Evolutionary conservation across 2,113 vertebrate species (phyloP).

Genomic region (Crotalus horridus): DNA sequence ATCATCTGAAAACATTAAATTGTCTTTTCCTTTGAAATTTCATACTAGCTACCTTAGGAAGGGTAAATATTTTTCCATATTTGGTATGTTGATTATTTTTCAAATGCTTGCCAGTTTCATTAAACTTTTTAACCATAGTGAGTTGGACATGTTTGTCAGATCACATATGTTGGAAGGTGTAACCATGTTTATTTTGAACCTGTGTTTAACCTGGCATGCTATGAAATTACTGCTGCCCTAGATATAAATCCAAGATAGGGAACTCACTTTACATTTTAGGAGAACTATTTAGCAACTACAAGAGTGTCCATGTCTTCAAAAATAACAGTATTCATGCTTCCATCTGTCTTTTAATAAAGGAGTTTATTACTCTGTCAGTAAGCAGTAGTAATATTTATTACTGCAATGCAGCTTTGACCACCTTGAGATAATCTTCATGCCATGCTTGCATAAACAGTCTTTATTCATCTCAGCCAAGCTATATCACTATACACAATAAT

Average conservation of each 20-base stretch:
- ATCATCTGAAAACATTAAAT: background rate
- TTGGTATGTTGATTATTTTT: background rate
- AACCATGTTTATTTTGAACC: background rate
- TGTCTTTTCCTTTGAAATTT: background rate
- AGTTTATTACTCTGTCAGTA: background rate
- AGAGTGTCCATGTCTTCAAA: background rate
- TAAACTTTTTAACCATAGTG: background rate
- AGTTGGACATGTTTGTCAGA: background rate
- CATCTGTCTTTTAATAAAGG: background rate
- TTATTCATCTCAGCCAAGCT: background rate
- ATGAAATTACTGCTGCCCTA: background rate
- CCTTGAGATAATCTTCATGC: background rate
- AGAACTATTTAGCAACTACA: background rate
- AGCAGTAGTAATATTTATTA: background rate
- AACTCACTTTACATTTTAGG: background rate
- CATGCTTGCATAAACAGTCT: background rate
- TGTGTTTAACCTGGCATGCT: background rate
- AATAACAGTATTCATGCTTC: background rate
- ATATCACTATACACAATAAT: background rate
- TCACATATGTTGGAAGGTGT: background rate
- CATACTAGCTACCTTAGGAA: background rate
- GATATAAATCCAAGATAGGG: background rate
- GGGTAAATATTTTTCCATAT: background rate
- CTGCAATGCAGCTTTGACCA: background rate
- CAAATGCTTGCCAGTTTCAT: background rate